phyloP scores from a whole-genome alignment of 2,888 invertebrate genomes.

The Bombylius major region DNA sequence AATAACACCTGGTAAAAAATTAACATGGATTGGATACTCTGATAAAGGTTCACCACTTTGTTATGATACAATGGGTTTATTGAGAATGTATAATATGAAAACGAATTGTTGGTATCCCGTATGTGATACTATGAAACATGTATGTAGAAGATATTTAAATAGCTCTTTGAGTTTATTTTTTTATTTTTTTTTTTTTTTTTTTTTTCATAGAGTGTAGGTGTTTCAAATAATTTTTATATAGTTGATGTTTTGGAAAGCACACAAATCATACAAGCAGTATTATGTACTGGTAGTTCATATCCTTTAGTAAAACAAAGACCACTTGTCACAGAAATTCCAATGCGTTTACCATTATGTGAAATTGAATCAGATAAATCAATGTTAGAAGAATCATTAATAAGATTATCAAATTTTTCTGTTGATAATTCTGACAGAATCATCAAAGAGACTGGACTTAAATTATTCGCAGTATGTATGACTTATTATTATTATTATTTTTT shows the following conservation, averaged over 20 bases:
- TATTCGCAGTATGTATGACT: conserved; percentile 64
- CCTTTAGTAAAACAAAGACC: conserved; percentile 81
- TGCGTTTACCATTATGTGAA: conserved; percentile 69
- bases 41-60: conserved; percentile 69
- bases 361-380: conserved; percentile 64
- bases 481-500: background rate
- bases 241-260: conserved; percentile 65
- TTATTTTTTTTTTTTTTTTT: conserved; percentile 2
- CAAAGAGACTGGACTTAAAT: conserved; percentile 70
- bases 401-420: conserved; percentile 48
- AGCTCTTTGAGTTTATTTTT: background rate
- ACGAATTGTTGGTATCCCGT: conserved; percentile 70
- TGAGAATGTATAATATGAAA: conserved; percentile 56
- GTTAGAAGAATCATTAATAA: conserved; percentile 61
- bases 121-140: conserved; percentile 59
- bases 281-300: conserved; percentile 79
- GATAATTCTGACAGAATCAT: conserved; percentile 54
- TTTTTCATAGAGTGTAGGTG: conserved; percentile 43
- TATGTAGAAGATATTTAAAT: conserved; percentile 33
- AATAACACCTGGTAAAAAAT: conserved; percentile 47
- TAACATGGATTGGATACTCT: conserved; percentile 68
- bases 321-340: conserved; percentile 59
- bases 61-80: conserved; percentile 61
- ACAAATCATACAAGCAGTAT: conserved; percentile 66
- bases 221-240: conserved; percentile 61